phyloP scores from a whole-genome alignment of 2,888 invertebrate species.

The Incurvaria masculella region DNA sequence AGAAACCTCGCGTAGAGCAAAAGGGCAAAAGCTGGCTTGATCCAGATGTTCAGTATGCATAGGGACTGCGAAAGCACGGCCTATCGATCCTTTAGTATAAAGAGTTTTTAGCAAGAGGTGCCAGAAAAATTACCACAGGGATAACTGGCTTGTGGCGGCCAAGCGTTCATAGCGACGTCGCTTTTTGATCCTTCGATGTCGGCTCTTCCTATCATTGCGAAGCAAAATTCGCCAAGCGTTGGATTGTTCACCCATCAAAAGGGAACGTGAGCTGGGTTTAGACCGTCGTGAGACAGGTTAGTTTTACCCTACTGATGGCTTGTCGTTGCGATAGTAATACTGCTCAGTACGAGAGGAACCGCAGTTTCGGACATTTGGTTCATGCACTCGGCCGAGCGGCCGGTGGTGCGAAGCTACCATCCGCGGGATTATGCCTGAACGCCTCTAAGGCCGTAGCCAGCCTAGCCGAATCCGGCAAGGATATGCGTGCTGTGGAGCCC shows the following conservation, averaged over 20 bases:
- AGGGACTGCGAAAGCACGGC: conserved; percentile 63
- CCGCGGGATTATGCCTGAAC: conserved; percentile 60
- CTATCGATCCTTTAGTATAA: conserved; percentile 62
- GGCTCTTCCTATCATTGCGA: conserved; percentile 74
- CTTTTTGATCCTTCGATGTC: conserved; percentile 72
- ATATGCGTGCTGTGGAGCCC: conserved; percentile 34
- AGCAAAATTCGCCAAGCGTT: conserved; percentile 68
- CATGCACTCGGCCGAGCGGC: conserved; percentile 60
- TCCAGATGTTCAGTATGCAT: too few relatives aligned
- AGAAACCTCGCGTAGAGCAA: too few relatives aligned
- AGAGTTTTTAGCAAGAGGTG: conserved; percentile 62
- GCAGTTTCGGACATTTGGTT: conserved; percentile 60
- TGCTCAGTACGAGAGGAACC: conserved; percentile 57
- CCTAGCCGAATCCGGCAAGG: conserved; percentile 52
- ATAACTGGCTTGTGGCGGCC: conserved; percentile 65
- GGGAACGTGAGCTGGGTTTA: conserved; percentile 66
- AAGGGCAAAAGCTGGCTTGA: too few relatives aligned
- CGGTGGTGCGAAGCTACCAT: conserved; percentile 64
- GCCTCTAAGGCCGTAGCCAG: conserved; percentile 62
- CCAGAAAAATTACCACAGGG: conserved; percentile 71
- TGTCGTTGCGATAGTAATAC: conserved; percentile 56
- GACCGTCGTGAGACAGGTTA: conserved; percentile 64
- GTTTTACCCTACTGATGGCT: conserved; percentile 58
- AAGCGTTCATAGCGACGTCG: conserved; percentile 64
- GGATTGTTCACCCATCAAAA: conserved; percentile 69